phyloP scores from a whole-genome alignment of 2,113 vertebrate species.

The Oreochromis aureus region DNA sequence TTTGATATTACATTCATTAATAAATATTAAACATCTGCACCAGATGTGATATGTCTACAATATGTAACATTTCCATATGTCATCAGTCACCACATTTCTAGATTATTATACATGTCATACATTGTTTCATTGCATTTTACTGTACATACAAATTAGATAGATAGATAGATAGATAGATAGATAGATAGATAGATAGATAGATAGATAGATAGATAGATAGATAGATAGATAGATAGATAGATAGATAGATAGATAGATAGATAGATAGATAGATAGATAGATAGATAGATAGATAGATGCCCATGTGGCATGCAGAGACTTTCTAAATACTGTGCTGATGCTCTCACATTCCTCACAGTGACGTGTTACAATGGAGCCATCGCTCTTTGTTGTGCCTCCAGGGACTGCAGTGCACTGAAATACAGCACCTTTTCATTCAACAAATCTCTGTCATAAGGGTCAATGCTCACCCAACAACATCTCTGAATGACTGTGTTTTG shows the following conservation, averaged over 20 bases:
- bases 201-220: accelerated
- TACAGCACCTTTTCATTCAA: constrained; percentile 32
- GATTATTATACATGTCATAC: not conserved
- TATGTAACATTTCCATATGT: not conserved
- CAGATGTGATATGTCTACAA: not conserved
- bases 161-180: too few species aligned
- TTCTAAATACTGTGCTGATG: not conserved
- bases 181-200: not conserved
- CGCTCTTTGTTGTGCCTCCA: constrained; percentile 20
- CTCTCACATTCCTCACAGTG: constrained; percentile 55
- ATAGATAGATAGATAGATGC: not conserved
- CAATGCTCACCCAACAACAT: not conserved
- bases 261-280: not conserved
- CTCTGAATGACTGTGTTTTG: not conserved
- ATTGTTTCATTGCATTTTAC: not conserved
- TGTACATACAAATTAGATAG: not conserved
- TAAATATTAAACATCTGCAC: not conserved
- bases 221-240: too few species aligned
- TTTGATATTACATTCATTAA: not conserved
- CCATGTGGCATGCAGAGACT: not conserved
- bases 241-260: too few species aligned
- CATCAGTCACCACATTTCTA: not conserved
- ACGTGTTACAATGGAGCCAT: constrained; percentile 58
- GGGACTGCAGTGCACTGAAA: constrained; percentile 45
- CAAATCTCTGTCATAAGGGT: not conserved